Conservation (phyloP, 1,140 invertebrate genomes). For the Aphelenchoides avenae region DNA sequence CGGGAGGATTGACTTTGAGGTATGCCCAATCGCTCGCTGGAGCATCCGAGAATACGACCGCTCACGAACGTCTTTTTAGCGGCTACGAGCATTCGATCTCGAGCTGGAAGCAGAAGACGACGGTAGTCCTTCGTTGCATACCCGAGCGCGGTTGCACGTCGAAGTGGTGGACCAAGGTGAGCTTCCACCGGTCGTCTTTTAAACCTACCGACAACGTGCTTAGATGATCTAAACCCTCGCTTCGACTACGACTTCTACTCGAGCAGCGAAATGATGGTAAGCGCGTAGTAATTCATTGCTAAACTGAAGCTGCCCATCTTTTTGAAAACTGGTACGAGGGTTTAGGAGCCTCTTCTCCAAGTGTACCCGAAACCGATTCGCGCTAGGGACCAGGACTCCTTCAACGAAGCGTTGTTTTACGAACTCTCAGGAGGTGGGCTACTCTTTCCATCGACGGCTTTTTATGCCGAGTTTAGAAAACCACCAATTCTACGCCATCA, state of each 20-base stretch:
- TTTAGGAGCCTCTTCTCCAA: conserved; percentile 33
- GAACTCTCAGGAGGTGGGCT: conserved; percentile 40
- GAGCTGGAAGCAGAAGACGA: conserved; percentile 48
- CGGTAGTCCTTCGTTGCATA: conserved; percentile 28
- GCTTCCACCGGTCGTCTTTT: too few relatives aligned
- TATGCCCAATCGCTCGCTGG: too few relatives aligned
- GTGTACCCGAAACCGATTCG: conserved; percentile 34
- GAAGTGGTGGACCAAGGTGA: conserved; percentile 44
- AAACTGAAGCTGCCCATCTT: too few relatives aligned
- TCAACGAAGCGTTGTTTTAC: conserved; percentile 44
- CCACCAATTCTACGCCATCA: too few relatives aligned
- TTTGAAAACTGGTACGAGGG: too few relatives aligned
- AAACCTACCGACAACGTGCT: too few relatives aligned
- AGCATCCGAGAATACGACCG: too few relatives aligned
- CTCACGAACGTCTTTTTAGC: too few relatives aligned
- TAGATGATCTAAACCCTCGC: conserved; percentile 44
- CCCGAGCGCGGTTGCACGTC: conserved; percentile 31
- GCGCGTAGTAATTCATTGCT: too few relatives aligned
- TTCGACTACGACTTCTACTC: conserved; percentile 34
- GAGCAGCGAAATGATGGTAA: conserved; percentile 26
- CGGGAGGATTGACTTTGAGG: conserved; percentile 45
- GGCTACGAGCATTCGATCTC: conserved; percentile 28
- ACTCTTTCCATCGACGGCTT: too few relatives aligned
- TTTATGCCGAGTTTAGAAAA: too few relatives aligned
- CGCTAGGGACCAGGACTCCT: conserved; percentile 41